Evolutionary conservation across 2,113 vertebrate species (phyloP).

Genomic region (Saimiri boliviensis): DNA sequence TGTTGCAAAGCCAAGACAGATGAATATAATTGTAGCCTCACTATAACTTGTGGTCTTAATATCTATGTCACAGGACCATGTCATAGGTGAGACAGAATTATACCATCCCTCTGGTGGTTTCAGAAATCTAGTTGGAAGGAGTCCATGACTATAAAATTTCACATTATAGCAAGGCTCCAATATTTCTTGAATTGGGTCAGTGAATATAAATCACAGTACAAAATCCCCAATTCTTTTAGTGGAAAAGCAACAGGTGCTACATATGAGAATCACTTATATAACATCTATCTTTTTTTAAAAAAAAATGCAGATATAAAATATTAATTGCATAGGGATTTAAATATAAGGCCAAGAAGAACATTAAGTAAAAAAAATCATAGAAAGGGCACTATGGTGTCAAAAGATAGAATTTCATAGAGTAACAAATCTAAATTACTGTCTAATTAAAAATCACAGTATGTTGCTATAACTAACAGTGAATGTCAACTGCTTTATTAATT

Average conservation of each 20-base stretch:
- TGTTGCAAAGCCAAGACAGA: conserved; percentile 74
- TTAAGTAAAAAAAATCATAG: conserved; percentile 81
- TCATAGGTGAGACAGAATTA: not conserved
- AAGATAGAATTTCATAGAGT: conserved; percentile 81
- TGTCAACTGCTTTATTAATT: conserved; percentile 81
- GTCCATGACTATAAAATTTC: conserved; percentile 24
- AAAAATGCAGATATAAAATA: conserved; percentile 85
- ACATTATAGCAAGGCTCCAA: conserved; percentile 55
- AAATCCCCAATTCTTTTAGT: conserved; percentile 83
- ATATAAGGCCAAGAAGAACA: conserved; percentile 90
- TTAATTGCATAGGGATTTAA: conserved; percentile 90
- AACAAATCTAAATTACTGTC: conserved; percentile 80
- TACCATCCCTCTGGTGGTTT: not conserved
- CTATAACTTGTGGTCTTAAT: conserved; percentile 10
- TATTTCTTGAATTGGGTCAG: conserved; percentile 76
- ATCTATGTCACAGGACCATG: not conserved
- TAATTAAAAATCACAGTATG: conserved; percentile 90
- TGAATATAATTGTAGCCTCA: conserved; percentile 52
- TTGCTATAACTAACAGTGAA: conserved; percentile 86
- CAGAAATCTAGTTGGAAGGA: conserved; percentile 30
- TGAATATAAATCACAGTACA: conserved; percentile 86
- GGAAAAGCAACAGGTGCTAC: conserved; percentile 82
- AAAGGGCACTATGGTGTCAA: conserved; percentile 87
- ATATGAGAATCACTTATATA: conserved; percentile 80
- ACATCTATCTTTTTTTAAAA: conserved; percentile 70